Evolutionary conservation across 2,888 invertebrate species (phyloP).

Genomic region (Drosophila barbarae): DNA sequence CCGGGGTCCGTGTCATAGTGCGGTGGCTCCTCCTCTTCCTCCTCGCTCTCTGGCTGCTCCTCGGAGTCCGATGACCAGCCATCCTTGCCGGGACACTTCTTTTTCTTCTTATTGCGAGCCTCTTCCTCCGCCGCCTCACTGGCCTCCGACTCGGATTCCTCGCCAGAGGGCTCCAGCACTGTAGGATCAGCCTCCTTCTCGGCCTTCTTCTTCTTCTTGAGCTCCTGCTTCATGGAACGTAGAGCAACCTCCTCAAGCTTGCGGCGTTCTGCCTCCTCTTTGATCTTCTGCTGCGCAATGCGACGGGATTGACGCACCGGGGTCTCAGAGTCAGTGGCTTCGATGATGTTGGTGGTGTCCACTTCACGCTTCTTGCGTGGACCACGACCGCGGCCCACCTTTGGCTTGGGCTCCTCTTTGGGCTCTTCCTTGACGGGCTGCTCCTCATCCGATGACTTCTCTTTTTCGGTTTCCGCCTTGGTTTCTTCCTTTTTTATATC

Average conservation of each 20-base stretch:
- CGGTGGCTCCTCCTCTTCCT: constrained; percentile 80
- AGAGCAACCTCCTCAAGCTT: constrained; percentile 88
- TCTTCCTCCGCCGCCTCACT: constrained; percentile 75
- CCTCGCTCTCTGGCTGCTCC: constrained; percentile 80
- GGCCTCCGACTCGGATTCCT: constrained; percentile 62
- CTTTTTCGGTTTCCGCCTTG: background rate
- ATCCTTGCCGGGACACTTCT: constrained; percentile 77
- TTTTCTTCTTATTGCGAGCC: constrained; percentile 77
- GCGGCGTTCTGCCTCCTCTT: constrained; percentile 89
- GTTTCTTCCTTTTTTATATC: constrained; percentile 11
- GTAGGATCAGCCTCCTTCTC: constrained; percentile 77
- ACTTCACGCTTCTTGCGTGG: constrained; percentile 76
- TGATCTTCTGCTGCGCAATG: constrained; percentile 92
- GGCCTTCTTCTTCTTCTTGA: constrained; percentile 81
- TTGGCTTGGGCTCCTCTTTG: constrained; percentile 16
- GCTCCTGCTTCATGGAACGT: constrained; percentile 84
- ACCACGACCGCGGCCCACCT: constrained; percentile 62
- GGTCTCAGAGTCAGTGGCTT: constrained; percentile 73
- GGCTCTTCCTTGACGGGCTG: constrained; percentile 17
- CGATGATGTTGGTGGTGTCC: constrained; percentile 78
- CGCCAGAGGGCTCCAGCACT: constrained; percentile 71
- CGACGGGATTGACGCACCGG: constrained; percentile 89
- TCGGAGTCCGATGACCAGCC: constrained; percentile 79
- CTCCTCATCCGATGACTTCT: background rate
- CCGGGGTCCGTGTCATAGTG: constrained; percentile 81